Base-by-base conservation (phyloP, 1,140 invertebrate species). In the Steinernema khuongi region DNA sequence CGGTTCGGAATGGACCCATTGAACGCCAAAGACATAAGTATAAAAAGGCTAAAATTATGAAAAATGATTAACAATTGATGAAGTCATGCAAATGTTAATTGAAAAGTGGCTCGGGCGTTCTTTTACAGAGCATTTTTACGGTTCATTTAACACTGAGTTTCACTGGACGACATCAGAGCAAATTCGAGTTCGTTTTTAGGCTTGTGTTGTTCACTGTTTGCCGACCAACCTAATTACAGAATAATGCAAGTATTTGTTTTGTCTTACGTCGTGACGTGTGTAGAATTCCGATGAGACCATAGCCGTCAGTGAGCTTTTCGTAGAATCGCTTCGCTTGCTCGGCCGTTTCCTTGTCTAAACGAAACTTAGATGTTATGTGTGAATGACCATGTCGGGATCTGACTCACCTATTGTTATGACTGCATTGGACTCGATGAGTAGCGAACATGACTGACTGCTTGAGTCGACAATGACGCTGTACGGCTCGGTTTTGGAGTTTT, bases 201-300 rank as follows among this genome's bases (percentile, higher is more conserved):
- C n/a, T n/a, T n/a, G n/a, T 31, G 11, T 31, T 33, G 31, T 74
- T 14, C 19, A 29, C 29, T 67, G 18, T 70, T 70, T 68, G 0
- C 69, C 44, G 17, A n/a, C 68, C 0, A 75, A 60, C n/a, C 7
- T 74, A 72, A 72, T n/a, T n/a, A n/a, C n/a, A n/a, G n/a, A n/a
- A n/a, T n/a, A n/a, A n/a, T n/a, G n/a, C 29, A 74, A 73, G 36
- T 71, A 30, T 68, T 22, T 74, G 30, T 18, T 67, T 76, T 19
- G 50, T 26, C 26, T 0, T 73, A 68, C 81, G 18, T 70, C 44
- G 33, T 30, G 70, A 73, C 0, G 85, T 43, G 43, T 75, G 50
- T 2, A 85, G 69, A 19, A 84, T 77, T 71, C 83, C 83, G 44
- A 85, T 50, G 1, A 84, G 28, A 29, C 81, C 83, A 71, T 85